These are phyloP conservation scores for Tetragonisca angustula DNA, from an alignment of 2,888 invertebrate genomes.

Conservation along the genomic window DNA sequence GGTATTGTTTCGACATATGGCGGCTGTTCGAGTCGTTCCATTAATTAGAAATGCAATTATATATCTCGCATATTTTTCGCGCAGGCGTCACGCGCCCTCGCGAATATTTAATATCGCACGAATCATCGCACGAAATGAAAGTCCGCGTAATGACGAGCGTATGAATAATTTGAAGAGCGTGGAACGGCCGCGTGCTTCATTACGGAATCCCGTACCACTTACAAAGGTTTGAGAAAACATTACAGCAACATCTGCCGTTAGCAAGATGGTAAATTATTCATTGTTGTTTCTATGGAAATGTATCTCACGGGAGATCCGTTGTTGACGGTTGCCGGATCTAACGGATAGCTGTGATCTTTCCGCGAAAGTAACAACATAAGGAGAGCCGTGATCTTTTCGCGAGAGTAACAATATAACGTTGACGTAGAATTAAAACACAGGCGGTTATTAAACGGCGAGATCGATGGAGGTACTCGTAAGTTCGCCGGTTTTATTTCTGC, in stretches of 20 bases:
- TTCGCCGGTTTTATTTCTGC: not conserved
- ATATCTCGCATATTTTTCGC: conserved; percentile 22
- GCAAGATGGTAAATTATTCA: conserved; percentile 21
- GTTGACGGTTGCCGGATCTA: not conserved
- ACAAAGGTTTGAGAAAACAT: not conserved
- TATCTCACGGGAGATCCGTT: not conserved
- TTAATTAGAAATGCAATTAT: conserved; percentile 38
- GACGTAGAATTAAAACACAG: not conserved
- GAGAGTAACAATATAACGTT: not conserved
- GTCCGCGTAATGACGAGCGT: not conserved
- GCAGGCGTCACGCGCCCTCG: conserved; percentile 5
- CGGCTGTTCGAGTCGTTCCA: not conserved
- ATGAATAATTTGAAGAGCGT: not conserved
- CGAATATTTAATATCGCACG: conserved; percentile 27
- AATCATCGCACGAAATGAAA: not conserved
- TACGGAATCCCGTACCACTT: not conserved
- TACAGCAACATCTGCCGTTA: not conserved
- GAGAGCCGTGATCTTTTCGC: no score
- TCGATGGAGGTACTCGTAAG: not conserved
- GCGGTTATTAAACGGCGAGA: not conserved
- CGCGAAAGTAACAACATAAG: not conserved
- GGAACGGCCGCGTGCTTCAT: not conserved
- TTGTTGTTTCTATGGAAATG: conserved; percentile 15
- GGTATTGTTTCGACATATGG: not conserved
- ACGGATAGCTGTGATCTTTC: not conserved